A percentile compares a stretch with the other conserved stretches of the same genome.
Conservation (phyloP, 30 jellyfish, hydroid and myxozoan genomes). For the Cassiopea xamachana region DNA sequence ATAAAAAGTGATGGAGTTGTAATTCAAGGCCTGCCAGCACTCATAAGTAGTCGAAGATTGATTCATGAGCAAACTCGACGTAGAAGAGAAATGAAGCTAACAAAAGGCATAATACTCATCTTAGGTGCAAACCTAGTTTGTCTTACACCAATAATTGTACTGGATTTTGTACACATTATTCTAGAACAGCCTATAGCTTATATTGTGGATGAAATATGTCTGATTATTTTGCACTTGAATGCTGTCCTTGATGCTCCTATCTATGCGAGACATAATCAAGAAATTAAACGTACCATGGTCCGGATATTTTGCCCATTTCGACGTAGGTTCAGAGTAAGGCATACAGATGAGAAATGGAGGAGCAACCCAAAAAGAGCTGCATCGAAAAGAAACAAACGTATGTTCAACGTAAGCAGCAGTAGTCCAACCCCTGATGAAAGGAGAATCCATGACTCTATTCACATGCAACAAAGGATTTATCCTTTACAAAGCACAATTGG, state of each 20-base stretch:
- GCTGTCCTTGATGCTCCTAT: slow-evolving; percentile 57
- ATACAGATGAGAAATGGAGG: neutral
- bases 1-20: neutral
- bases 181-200: neutral
- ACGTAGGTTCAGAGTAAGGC: neutral
- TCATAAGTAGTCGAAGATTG: neutral
- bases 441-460: too few species aligned
- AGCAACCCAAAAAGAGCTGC: neutral
- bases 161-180: slow-evolving; percentile 38
- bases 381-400: neutral
- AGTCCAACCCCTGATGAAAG: too few species aligned
- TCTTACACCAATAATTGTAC: slow-evolving; percentile 41
- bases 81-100: slow-evolving; percentile 43
- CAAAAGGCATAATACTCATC: slow-evolving; percentile 35
- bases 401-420: too few species aligned
- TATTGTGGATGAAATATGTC: neutral
- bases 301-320: neutral
- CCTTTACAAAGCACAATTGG: too few species aligned
- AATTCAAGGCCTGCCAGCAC: too few species aligned
- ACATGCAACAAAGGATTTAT: too few species aligned
- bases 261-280: slow-evolving; percentile 24
- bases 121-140: slow-evolving; percentile 38
- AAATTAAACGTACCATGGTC: slow-evolving; percentile 10
- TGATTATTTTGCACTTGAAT: slow-evolving; percentile 19
- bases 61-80: slow-evolving; percentile 14